A percentile compares a stretch with the other conserved stretches of the same genome.
Evolutionary conservation across 2,797 vertebrate species (phyloP).

Genomic region (Hypotaenidia okinawae): DNA sequence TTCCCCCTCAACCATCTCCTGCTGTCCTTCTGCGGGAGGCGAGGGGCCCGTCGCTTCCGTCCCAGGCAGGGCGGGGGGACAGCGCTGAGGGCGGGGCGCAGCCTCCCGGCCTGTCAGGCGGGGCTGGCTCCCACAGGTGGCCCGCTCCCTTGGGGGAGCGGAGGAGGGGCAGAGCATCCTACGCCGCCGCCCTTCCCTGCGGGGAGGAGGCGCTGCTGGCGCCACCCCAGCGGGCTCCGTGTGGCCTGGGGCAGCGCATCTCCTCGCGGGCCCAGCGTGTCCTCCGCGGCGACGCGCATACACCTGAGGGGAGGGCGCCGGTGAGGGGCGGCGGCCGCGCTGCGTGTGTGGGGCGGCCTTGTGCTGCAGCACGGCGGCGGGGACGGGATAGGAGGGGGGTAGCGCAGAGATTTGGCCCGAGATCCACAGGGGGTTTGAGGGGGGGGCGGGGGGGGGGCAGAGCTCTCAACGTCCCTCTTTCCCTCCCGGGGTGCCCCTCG

Average conservation of each 20-base stretch:
- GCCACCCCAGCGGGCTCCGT: background rate
- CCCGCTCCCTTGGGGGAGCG: background rate
- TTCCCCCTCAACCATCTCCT: too few relatives aligned
- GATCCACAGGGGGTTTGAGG: too few relatives aligned
- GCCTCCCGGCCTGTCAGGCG: background rate
- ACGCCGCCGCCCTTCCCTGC: too few relatives aligned
- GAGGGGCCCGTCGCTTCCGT: background rate
- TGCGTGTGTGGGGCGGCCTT: background rate
- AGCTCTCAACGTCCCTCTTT: background rate
- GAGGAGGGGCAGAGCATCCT: background rate
- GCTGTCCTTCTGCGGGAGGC: background rate
- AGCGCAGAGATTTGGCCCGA: background rate
- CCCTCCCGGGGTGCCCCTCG: too few relatives aligned
- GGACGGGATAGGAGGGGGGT: background rate
- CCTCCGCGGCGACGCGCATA: background rate
- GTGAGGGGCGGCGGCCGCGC: background rate
- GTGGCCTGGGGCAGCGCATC: background rate
- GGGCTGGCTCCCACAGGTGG: slow-evolving; percentile 14
- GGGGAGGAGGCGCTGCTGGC: background rate
- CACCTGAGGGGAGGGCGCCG: background rate
- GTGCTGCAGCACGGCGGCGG: background rate
- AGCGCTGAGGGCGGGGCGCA: background rate
- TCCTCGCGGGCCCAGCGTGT: background rate
- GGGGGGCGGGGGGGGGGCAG: too few relatives aligned
- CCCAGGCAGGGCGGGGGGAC: background rate